These are phyloP conservation scores for Acheta domesticus DNA, from an alignment of 2,888 invertebrate species.

Conservation along the genomic window DNA sequence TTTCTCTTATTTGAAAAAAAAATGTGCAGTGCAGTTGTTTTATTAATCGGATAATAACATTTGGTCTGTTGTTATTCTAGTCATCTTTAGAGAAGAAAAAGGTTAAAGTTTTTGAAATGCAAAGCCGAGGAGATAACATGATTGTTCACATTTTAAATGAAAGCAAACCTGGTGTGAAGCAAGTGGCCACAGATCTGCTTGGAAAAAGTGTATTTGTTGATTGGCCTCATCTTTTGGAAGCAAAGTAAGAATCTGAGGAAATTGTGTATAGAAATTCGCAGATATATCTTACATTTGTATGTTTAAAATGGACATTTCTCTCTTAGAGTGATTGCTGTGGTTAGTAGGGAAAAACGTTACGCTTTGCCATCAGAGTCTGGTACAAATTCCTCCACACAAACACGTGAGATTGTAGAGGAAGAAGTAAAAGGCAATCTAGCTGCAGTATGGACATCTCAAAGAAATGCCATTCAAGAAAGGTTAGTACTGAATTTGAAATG, in stretches of 20 bases:
- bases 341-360: conserved; percentile 51
- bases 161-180: conserved; percentile 45
- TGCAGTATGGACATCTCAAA: conserved; percentile 53
- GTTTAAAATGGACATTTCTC: background rate
- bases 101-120: conserved; percentile 86
- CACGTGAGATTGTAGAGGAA: conserved; percentile 36
- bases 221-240: conserved; percentile 92
- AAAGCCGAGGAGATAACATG: conserved; percentile 77
- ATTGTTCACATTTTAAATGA: conserved; percentile 61
- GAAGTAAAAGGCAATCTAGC: conserved; percentile 48
- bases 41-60: background rate
- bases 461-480: conserved; percentile 57
- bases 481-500: conserved; percentile 45
- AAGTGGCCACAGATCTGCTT: conserved; percentile 61
- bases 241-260: conserved; percentile 52
- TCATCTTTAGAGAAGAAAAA: conserved; percentile 61
- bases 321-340: conserved; percentile 60
- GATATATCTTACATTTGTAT: background rate
- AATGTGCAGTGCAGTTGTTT: too few relatives aligned
- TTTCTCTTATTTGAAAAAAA: too few relatives aligned
- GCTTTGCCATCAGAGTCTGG: conserved; percentile 27
- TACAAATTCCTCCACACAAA: conserved; percentile 36
- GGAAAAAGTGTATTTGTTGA: conserved; percentile 75
- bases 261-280: background rate
- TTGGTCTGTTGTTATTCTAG: conserved; percentile 48